These are phyloP conservation scores for Pharmacophagus antenor DNA, from an alignment of 2,888 invertebrate species.

Conservation along the genomic window DNA sequence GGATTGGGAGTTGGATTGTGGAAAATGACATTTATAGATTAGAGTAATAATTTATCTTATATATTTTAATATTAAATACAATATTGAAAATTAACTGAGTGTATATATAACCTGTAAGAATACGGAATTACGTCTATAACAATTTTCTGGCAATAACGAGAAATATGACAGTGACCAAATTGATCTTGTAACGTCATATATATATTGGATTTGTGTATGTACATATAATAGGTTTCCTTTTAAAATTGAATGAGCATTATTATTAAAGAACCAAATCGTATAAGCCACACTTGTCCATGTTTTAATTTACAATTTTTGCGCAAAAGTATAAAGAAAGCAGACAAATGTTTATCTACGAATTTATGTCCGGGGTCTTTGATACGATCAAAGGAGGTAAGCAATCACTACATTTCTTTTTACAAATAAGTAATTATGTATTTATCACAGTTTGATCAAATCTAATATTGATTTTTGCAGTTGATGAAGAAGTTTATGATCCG, in stretches of 20 bases:
- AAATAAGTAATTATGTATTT: not conserved
- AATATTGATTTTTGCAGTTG: slow-evolving; percentile 11
- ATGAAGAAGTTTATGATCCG: slow-evolving; percentile 23
- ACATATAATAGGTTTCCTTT: not conserved
- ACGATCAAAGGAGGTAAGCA: slow-evolving; percentile 22
- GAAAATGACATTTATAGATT: no score
- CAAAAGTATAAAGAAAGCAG: not conserved
- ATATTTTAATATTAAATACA: no score
- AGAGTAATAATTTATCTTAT: no score
- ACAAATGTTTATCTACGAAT: slow-evolving; percentile 27
- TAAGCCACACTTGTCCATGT: no score
- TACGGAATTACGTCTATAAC: not conserved
- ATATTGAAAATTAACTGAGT: no score
- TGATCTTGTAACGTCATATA: not conserved
- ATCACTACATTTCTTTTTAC: not conserved
- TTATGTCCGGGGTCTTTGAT: slow-evolving; percentile 29
- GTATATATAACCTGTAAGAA: not conserved
- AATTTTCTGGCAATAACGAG: not conserved
- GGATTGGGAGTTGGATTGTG: no score
- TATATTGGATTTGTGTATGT: not conserved
- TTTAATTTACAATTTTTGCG: not conserved
- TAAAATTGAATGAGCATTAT: not conserved
- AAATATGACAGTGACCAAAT: slow-evolving; percentile 7
- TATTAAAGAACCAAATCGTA: not conserved
- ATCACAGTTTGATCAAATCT: not conserved